A percentile compares a stretch with the other conserved stretches of the same genome.
Conservation (phyloP, 2,797 vertebrate species). For the Thamnophis elegans region DNA sequence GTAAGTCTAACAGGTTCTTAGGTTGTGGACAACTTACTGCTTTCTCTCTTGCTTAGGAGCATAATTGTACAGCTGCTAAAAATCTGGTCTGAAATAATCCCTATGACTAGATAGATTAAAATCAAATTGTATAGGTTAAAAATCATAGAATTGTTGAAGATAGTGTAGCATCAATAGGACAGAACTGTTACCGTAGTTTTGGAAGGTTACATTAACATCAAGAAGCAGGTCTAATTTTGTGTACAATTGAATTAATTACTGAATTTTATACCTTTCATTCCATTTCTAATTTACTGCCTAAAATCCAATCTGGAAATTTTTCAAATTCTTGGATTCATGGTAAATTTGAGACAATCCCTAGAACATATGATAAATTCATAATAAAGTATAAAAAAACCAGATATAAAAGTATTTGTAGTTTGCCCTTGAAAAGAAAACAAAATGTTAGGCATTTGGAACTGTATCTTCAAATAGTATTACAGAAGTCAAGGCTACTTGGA, state of each 20-base stretch:
- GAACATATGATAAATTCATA: neutral
- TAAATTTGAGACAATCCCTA: neutral
- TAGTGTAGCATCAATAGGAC: neutral
- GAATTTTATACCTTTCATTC: neutral
- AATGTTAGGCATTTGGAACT: neutral
- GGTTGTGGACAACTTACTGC: neutral
- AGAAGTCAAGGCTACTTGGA: neutral
- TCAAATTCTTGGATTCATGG: neutral
- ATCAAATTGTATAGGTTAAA: neutral
- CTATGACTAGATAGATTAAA: neutral
- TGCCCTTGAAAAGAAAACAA: neutral
- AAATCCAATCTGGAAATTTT: neutral
- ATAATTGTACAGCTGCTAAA: neutral
- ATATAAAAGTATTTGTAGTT: neutral
- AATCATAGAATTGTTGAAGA: neutral
- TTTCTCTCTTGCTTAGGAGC: neutral
- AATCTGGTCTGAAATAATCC: neutral
- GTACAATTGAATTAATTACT: neutral
- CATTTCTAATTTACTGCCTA: neutral
- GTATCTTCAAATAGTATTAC: neutral
- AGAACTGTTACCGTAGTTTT: neutral
- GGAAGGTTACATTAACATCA: neutral
- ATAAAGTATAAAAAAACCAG: neutral
- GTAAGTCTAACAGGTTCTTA: conserved; percentile 4
- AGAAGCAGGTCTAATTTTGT: neutral